Evolutionary conservation across 2,113 vertebrate species (phyloP), one percentile per base, ranked within the genome.

Genomic region (Zosterops lateralis): DNA sequence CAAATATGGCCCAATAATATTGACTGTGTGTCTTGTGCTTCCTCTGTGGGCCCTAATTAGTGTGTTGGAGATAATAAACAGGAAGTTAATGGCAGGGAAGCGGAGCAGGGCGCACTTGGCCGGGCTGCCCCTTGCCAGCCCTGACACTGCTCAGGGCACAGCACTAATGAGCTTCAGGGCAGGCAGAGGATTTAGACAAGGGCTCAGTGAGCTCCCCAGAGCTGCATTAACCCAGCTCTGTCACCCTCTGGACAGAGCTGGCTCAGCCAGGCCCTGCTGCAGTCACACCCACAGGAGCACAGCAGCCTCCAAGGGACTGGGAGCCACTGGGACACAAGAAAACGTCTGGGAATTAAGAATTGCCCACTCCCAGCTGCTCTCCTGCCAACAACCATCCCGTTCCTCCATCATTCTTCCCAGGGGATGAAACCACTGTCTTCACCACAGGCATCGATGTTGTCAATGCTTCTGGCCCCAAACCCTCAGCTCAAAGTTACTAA

Each of bases 31-130:
- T 70, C 87, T 36, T 3, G 36, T 10, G 71, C 92, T 93, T 92
- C 92, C 82, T 95, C 54, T 58, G 36, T 6, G 40, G 58, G 19
- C 81, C 87, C 95, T 57, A 91, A 95, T 96, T 87, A 96, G 92
- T 2, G 64, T 12, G 2, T 4, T 36, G 25, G 42, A 84, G 93
- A 95, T 73, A 89, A 93, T 14, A 67, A 83, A 66, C 22, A 34
- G 53, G 58, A 12, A 76, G 79, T 67, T 76, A 56, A 83, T 8
- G 57, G 92, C 84, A 65, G 84, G 40, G 61, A 42, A 80, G 75
- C 12, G 1, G 60, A 58, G 81, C 44, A 44, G 92, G 45, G 53
- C 1, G 0, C 1, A 62, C 70, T 34, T 29, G 66, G 24, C 0
- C 0, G 79, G 72, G 68, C 93, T 87, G 83, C 91, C 89, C 81